Conservation (phyloP, 2,797 vertebrate species). For the Cossypha niveicapilla region DNA sequence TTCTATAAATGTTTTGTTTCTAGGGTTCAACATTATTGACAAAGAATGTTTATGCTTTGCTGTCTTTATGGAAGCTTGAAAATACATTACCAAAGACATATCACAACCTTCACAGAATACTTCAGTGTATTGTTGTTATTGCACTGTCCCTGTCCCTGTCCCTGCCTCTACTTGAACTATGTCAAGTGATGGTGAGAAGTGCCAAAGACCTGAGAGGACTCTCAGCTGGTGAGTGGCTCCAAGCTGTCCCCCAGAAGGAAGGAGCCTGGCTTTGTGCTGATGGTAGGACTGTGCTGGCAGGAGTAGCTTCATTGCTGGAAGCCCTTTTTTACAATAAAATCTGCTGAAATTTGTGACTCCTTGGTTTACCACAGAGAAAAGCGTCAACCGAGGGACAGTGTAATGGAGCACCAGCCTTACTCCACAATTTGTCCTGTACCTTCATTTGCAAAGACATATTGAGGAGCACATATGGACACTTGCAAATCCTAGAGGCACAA, state of each 20-base stretch:
- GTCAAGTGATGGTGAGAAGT: neutral
- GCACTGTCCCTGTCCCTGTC: neutral
- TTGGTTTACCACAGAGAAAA: neutral
- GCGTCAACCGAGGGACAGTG: accelerated
- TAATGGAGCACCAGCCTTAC: neutral
- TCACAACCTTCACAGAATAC: neutral
- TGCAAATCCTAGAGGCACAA: neutral
- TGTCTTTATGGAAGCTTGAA: neutral
- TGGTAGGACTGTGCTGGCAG: neutral
- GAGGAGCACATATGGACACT: neutral
- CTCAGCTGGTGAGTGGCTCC: neutral
- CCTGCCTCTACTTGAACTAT: neutral
- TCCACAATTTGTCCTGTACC: neutral
- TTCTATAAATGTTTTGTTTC: neutral
- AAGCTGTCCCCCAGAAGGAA: neutral
- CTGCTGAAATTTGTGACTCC: neutral
- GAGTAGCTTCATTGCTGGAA: neutral
- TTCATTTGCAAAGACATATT: neutral
- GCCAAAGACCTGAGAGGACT: neutral
- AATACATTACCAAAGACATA: neutral
- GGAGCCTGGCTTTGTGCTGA: neutral
- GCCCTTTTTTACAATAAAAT: neutral
- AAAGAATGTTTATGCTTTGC: neutral
- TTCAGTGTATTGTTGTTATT: neutral
- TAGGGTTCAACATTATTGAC: neutral